Evolutionary conservation across 2,113 vertebrate species (phyloP), one percentile per base, ranked within the genome.

Genomic region (Montifringilla adamsi): DNA sequence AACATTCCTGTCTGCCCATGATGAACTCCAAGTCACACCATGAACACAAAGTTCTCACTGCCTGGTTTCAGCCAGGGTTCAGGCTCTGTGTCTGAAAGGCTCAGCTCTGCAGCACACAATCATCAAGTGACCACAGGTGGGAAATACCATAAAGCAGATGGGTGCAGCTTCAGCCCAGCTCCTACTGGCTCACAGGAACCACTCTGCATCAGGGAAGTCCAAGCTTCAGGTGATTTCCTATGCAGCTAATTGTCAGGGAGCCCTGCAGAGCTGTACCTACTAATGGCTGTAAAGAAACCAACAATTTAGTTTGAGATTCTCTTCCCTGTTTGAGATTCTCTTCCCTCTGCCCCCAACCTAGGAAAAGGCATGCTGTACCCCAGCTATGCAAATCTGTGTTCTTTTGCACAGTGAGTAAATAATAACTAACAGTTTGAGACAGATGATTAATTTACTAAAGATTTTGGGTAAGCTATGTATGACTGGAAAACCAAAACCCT

Each of bases 1-100:
- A 43, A 68, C 0, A 1, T 49, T 62, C 41, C 58, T 0, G 53
- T 43, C 47, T 81, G 50, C 23, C 27, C 28, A 28, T 0, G 1
- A 35, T 7, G 46, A 93, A 28, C n/a, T 44, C 78, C 2, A 1
- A 58, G 19, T 56, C 59, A 33, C 35, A 76, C 8, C 26, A n/a
- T 0, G 4, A 73, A 68, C n/a, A 68, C 2, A 2, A 75, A 85
- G 74, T 35, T 84, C 70, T 73, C 1, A 0, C 24, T 31, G 49
- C 33, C 39, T 2, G 2, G 15, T 68, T 81, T 73, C 58, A 86
- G 59, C 19, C n/a, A 58, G 52, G 1, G 3, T 60, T 67, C 60
- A 49, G 52, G 28, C 39, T 69, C 30, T 49, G 43, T 5, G 12
- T 49, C 35, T 30, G 52, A 67, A 64, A 69, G 31, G 49, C 66